phyloP scores from a whole-genome alignment of 2,797 vertebrate genomes.

The Kryptolebias ocellatus region DNA sequence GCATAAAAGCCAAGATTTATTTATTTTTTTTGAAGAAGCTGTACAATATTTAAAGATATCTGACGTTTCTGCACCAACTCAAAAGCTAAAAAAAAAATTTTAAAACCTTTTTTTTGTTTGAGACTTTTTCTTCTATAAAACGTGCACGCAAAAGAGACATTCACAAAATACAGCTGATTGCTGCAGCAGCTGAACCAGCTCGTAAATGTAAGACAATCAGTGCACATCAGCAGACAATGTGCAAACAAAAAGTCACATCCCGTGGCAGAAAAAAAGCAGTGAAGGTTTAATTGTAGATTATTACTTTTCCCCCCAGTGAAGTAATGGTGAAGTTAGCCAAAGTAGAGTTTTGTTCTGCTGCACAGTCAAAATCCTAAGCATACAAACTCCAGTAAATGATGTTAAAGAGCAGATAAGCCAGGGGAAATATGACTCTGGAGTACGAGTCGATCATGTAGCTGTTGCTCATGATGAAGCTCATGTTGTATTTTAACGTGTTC shows the following conservation, averaged over 20 bases:
- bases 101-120: background rate
- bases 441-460: conserved; percentile 92
- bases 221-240: conserved; percentile 20
- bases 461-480: conserved; percentile 89
- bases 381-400: conserved; percentile 93
- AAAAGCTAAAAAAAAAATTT: conserved; percentile 21
- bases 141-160: conserved; percentile 37
- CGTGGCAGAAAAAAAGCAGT: conserved; percentile 1
- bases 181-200: background rate
- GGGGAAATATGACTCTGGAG: conserved; percentile 89
- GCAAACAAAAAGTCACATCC: conserved; percentile 28
- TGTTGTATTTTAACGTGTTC: conserved; percentile 77
- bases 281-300: background rate
- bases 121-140: conserved; percentile 49
- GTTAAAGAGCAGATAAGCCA: conserved; percentile 90
- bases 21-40: conserved; percentile 34
- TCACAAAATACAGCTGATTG: conserved; percentile 24
- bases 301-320: background rate
- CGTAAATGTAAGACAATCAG: conserved; percentile 9
- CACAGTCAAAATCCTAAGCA: conserved; percentile 56
- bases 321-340: background rate
- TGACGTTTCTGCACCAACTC: conserved; percentile 9
- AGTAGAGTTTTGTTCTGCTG: conserved; percentile 1
- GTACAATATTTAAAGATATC: conserved; percentile 13
- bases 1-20: conserved; percentile 31